phyloP scores from a whole-genome alignment of 2,888 invertebrate genomes.

The Arenicola marina region DNA sequence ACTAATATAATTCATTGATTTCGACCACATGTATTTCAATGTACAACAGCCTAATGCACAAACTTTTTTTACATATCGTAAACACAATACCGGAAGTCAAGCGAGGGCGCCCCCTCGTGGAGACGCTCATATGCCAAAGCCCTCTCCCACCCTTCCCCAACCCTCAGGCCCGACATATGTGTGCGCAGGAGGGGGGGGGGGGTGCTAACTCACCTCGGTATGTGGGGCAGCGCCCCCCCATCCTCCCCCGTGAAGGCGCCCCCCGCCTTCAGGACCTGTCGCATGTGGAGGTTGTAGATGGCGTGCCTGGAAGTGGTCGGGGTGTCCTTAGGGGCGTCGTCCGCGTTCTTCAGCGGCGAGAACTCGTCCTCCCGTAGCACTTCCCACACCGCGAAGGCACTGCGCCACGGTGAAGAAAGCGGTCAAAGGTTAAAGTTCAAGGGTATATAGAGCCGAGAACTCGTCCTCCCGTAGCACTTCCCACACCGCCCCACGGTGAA shows the following conservation, averaged over 20 bases:
- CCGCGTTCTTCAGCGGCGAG: slow-evolving; percentile 94
- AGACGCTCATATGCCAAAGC: too few relatives aligned
- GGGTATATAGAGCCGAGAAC: slow-evolving; percentile 96
- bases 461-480: slow-evolving; percentile 86
- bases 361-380: slow-evolving; percentile 94
- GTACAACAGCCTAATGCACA: background rate
- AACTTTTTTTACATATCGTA: background rate
- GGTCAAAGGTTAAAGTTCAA: too few relatives aligned
- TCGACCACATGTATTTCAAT: background rate
- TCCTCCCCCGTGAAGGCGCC: slow-evolving; percentile 69
- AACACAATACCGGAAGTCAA: background rate
- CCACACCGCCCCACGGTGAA: slow-evolving; percentile 17
- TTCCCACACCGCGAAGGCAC: slow-evolving; percentile 30
- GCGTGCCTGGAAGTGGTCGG: slow-evolving; percentile 84
- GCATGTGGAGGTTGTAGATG: slow-evolving; percentile 64
- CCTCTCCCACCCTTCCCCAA: too few relatives aligned
- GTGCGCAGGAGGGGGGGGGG: too few relatives aligned
- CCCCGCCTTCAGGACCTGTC: slow-evolving; percentile 81
- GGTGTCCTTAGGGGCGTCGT: slow-evolving; percentile 85
- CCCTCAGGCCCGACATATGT: too few relatives aligned
- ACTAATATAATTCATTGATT: too few relatives aligned
- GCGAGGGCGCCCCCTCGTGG: too few relatives aligned
- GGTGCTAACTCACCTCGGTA: slow-evolving; percentile 60
- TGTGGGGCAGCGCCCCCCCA: slow-evolving; percentile 60
- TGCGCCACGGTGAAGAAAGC: slow-evolving; percentile 5